A percentile compares a stretch with the other conserved stretches of the same genome.
Conservation (phyloP, 1,140 invertebrate genomes). For the Zaprionus africanus region DNA sequence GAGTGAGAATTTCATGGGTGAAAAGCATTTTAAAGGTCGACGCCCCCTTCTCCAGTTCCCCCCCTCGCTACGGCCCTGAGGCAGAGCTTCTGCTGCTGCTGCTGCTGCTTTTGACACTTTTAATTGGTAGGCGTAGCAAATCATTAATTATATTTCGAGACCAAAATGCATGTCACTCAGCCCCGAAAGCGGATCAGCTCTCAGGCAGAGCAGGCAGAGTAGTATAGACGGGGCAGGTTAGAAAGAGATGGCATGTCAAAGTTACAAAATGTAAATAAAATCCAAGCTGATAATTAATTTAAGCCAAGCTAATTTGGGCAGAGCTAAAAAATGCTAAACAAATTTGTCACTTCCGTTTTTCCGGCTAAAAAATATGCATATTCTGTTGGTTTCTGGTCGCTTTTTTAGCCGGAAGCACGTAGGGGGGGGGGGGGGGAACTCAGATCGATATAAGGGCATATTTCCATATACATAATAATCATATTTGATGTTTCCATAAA, state of each 20-base stretch:
- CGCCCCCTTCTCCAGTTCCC: neutral
- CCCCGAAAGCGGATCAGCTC: neutral
- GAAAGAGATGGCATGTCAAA: conserved; percentile 11
- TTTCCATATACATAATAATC: neutral
- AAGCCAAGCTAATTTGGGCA: conserved; percentile 13
- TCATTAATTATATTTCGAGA: conserved; percentile 76
- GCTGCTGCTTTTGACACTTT: conserved; percentile 69
- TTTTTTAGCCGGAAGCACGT: neutral
- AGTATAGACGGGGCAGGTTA: neutral
- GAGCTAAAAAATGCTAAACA: neutral
- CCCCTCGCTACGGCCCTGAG: conserved; percentile 34
- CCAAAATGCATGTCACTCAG: conserved; percentile 67
- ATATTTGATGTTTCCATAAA: too few species aligned
- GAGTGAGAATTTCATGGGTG: conserved; percentile 38
- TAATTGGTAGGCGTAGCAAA: conserved; percentile 75
- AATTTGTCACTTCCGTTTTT: conserved; percentile 1
- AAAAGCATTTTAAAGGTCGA: conserved; percentile 42
- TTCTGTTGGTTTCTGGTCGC: neutral
- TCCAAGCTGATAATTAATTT: conserved; percentile 25
- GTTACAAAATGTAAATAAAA: conserved; percentile 3
- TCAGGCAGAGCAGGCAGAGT: neutral
- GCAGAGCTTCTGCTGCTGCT: conserved; percentile 44
- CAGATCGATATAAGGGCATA: neutral
- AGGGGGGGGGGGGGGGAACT: neutral
- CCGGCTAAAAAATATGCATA: neutral